Conservation (phyloP, 2,113 vertebrate species). For the Anseranas semipalmata region DNA sequence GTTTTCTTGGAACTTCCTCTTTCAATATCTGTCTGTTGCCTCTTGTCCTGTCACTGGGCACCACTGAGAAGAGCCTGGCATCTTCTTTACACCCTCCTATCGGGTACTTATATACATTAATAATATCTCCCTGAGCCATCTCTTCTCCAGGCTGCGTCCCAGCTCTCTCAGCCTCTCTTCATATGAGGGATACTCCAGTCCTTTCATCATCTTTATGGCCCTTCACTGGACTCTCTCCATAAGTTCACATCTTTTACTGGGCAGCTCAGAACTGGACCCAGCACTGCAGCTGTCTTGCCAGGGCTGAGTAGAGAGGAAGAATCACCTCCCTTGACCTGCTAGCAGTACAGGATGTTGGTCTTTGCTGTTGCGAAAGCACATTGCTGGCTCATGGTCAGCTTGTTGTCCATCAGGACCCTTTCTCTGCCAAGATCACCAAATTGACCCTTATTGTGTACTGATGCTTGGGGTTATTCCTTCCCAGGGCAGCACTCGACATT, state of each 20-base stretch:
- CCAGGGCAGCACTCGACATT: not conserved
- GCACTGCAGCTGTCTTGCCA: not conserved
- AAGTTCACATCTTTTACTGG: not conserved
- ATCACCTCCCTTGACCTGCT: not conserved
- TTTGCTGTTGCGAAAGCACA: accelerated
- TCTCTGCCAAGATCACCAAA: not conserved
- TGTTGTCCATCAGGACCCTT: not conserved
- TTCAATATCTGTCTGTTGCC: not conserved
- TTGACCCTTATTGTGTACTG: too few species aligned
- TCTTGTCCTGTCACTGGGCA: not conserved
- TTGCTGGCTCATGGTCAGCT: not conserved
- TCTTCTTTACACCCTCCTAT: not conserved
- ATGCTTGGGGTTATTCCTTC: too few species aligned
- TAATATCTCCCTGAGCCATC: not conserved
- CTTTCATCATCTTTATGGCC: not conserved
- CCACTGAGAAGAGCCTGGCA: not conserved
- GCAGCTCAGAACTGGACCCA: not conserved
- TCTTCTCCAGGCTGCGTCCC: not conserved
- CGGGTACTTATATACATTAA: not conserved
- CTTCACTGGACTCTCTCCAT: not conserved
- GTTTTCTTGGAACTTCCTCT: not conserved
- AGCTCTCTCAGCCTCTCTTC: not conserved
- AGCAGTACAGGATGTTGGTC: not conserved
- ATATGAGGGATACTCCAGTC: not conserved
- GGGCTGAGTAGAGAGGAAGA: not conserved